Percentiles rank a stretch among this genome's conserved stretches.
phyloP scores from a whole-genome alignment of 1,140 invertebrate genomes.

The Neocloeon triangulifer region DNA sequence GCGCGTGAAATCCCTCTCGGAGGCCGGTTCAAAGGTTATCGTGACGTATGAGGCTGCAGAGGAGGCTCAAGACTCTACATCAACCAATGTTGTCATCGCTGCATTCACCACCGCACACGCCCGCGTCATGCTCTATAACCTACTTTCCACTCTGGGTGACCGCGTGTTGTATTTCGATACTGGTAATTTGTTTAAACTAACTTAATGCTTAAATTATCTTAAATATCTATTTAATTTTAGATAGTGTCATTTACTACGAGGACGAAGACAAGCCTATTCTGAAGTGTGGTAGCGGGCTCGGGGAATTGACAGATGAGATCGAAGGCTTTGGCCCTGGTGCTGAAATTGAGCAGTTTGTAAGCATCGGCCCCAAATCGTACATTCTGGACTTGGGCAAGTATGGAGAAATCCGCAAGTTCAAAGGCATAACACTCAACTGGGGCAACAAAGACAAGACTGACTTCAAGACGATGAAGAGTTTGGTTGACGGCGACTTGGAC shows the following conservation, averaged over 20 bases:
- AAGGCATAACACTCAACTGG: conserved; percentile 10
- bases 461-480: not conserved
- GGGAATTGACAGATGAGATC: conserved; percentile 14
- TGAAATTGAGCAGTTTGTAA: conserved; percentile 13
- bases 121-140: conserved; percentile 16
- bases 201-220: no score
- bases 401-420: conserved; percentile 9
- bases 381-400: conserved; percentile 7
- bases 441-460: not conserved
- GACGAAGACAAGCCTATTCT: conserved; percentile 7
- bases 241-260: conserved; percentile 13
- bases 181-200: no score
- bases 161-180: conserved; percentile 19
- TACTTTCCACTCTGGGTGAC: conserved; percentile 13
- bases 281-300: conserved; percentile 12
- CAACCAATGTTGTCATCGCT: conserved; percentile 15
- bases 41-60: conserved; percentile 10
- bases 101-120: conserved; percentile 18
- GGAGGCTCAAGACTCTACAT: conserved; percentile 4
- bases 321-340: conserved; percentile 11
- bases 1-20: conserved; percentile 9
- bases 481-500: not conserved
- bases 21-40: conserved; percentile 11
- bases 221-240: no score
- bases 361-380: conserved; percentile 14